Percentiles rank a stretch among this genome's conserved stretches.
phyloP scores from a whole-genome alignment of 2,888 invertebrate genomes.

The Macrophya alboannulata region DNA sequence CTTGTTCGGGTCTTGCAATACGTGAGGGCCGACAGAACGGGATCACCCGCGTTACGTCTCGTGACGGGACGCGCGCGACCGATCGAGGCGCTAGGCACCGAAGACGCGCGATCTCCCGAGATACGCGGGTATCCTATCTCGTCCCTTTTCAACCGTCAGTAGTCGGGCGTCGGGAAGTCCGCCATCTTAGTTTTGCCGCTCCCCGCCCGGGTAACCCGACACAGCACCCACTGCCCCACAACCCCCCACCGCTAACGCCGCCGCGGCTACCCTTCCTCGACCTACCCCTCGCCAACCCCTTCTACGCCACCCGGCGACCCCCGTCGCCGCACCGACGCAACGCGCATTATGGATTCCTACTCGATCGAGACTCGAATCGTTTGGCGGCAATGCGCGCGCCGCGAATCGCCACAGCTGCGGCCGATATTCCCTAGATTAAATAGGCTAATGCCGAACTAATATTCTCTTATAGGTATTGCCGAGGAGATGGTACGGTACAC shows the following conservation, averaged over 20 bases:
- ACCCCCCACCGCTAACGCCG: slow-evolving; percentile 56
- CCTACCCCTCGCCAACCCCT: slow-evolving; percentile 50
- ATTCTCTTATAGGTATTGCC: not conserved
- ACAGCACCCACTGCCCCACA: slow-evolving; percentile 65
- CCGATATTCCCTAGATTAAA: not conserved
- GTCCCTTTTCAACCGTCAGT: slow-evolving; percentile 62
- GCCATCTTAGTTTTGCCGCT: slow-evolving; percentile 76
- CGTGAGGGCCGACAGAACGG: slow-evolving; percentile 25
- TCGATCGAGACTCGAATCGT: slow-evolving; percentile 51
- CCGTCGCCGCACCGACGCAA: slow-evolving; percentile 32
- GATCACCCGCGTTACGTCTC: slow-evolving; percentile 49
- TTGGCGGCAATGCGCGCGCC: slow-evolving; percentile 52
- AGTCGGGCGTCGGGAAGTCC: slow-evolving; percentile 71
- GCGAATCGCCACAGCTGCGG: not conserved
- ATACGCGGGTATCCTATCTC: slow-evolving; percentile 54
- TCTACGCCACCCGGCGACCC: slow-evolving; percentile 20
- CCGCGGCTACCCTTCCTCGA: slow-evolving; percentile 44
- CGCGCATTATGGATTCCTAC: slow-evolving; percentile 54
- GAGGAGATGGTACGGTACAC: not conserved
- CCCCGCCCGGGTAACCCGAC: slow-evolving; percentile 72
- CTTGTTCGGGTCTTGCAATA: slow-evolving; percentile 58
- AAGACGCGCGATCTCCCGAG: slow-evolving; percentile 52
- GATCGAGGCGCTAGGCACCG: slow-evolving; percentile 50
- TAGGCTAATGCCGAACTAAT: not conserved
- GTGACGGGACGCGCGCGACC: slow-evolving; percentile 48